Percentiles rank a stretch among this genome's conserved stretches.
Conservation (phyloP, 92 coral and sea anemone species). For the Epizoanthus rinbou region DNA sequence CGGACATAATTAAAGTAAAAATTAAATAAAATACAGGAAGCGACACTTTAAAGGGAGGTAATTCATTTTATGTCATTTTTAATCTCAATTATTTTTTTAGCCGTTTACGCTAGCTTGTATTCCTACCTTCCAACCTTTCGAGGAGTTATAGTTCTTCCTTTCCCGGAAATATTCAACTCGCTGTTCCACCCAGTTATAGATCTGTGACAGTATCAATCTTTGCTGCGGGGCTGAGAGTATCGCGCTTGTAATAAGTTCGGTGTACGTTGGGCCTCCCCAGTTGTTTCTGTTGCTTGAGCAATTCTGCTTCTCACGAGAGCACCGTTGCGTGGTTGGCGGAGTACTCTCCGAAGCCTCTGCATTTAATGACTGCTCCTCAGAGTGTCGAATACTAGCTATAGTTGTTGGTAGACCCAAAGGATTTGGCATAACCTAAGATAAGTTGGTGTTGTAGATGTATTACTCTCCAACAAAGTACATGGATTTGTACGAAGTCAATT, state of each 20-base stretch:
- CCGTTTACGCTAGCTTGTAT: background rate
- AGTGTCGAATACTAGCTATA: background rate
- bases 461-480: too few species aligned
- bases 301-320: background rate
- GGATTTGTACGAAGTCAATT: background rate
- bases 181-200: conserved; percentile 28
- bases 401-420: background rate
- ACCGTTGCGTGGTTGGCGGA: conserved; percentile 2
- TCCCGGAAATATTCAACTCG: conserved; percentile 30
- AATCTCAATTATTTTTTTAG: background rate
- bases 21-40: too few species aligned
- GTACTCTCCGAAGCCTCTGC: background rate
- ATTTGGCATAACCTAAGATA: background rate
- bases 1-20: too few species aligned
- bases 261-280: conserved; percentile 41
- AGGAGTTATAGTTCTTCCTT: conserved; percentile 19
- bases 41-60: too few species aligned
- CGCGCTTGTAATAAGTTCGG: conserved; percentile 31
- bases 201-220: conserved; percentile 31
- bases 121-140: conserved; percentile 39
- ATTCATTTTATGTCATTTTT: too few species aligned
- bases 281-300: conserved; percentile 9
- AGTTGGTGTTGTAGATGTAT: too few species aligned
- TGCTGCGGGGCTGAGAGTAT: conserved; percentile 37
- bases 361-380: background rate